Evolutionary conservation across 1,140 invertebrate genomes (phyloP).

Genomic region (Drosophila micromelanica): DNA sequence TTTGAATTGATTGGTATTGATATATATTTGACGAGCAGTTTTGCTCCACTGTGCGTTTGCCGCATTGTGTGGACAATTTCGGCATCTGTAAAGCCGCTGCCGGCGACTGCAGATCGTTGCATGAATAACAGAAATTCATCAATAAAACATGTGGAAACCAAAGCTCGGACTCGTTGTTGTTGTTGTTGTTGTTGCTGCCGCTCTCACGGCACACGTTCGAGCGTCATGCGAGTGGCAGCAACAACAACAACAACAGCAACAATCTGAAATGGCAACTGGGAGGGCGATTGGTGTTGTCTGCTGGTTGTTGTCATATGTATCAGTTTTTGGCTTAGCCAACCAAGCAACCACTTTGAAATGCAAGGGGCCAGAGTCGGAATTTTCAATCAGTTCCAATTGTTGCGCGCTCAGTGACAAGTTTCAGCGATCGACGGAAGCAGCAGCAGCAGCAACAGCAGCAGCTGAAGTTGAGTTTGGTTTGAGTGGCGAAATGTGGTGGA

Average conservation of each 20-base stretch:
- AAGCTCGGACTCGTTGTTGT: background rate
- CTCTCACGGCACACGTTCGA: slow-evolving; percentile 74
- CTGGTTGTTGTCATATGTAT: slow-evolving; percentile 78
- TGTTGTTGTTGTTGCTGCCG: slow-evolving; percentile 4
- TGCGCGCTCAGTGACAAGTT: slow-evolving; percentile 77
- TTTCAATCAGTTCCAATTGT: slow-evolving; percentile 82
- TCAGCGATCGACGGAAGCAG: slow-evolving; percentile 5
- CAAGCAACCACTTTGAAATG: slow-evolving; percentile 61
- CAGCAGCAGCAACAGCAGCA: background rate
- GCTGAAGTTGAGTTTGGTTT: slow-evolving; percentile 15
- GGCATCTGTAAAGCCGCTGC: slow-evolving; percentile 69
- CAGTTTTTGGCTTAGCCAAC: slow-evolving; percentile 73
- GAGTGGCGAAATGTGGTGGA: slow-evolving; percentile 73
- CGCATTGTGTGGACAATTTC: slow-evolving; percentile 78
- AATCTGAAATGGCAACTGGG: background rate
- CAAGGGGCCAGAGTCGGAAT: slow-evolving; percentile 64
- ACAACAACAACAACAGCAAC: background rate
- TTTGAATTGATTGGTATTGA: slow-evolving; percentile 4
- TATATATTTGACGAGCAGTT: background rate
- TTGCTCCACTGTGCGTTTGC: slow-evolving; percentile 57
- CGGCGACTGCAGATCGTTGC: slow-evolving; percentile 65
- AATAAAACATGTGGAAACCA: slow-evolving; percentile 76
- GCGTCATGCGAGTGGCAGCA: slow-evolving; percentile 49
- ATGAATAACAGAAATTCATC: slow-evolving; percentile 83
- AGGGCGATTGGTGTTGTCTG: slow-evolving; percentile 57